Percentiles rank a stretch among this genome's conserved stretches.
Conservation (phyloP, 2,797 vertebrate genomes). For the Scomberomorus guttatus region DNA sequence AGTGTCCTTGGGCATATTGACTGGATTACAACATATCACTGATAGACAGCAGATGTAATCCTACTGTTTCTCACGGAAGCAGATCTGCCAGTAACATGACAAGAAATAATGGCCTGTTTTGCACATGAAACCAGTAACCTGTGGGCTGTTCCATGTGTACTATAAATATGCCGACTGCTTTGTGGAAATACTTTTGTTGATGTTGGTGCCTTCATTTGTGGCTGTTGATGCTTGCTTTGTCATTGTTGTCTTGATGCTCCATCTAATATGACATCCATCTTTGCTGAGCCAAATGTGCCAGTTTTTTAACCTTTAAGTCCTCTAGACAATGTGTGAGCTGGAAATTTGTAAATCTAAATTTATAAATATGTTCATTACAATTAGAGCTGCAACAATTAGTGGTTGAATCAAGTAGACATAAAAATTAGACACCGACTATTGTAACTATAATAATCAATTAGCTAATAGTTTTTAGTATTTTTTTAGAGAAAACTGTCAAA, state of each 20-base stretch:
- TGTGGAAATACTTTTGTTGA: constrained; percentile 20
- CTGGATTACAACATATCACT: constrained; percentile 52
- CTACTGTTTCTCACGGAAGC: constrained; percentile 45
- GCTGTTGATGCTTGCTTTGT: constrained; percentile 23
- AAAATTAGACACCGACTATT: too few species aligned
- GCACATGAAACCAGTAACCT: constrained; percentile 52
- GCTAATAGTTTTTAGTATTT: too few species aligned
- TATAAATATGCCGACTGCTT: constrained; percentile 28
- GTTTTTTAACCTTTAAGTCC: neutral
- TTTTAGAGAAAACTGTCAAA: too few species aligned
- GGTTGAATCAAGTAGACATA: too few species aligned
- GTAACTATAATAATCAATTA: too few species aligned
- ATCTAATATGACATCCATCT: neutral
- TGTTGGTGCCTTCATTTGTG: constrained; percentile 27
- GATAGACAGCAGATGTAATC: constrained; percentile 63
- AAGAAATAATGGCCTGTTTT: constrained; percentile 59
- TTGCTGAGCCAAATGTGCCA: neutral
- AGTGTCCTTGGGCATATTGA: constrained; percentile 72
- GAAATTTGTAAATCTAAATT: neutral
- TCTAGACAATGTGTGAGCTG: neutral
- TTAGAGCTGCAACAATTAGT: too few species aligned
- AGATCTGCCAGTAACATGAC: constrained; percentile 47
- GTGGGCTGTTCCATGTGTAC: constrained; percentile 42
- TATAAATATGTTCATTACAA: too few species aligned
- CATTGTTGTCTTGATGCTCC: neutral